Conservation (phyloP, 2,888 invertebrate genomes). For the Dynastes hyllus region DNA sequence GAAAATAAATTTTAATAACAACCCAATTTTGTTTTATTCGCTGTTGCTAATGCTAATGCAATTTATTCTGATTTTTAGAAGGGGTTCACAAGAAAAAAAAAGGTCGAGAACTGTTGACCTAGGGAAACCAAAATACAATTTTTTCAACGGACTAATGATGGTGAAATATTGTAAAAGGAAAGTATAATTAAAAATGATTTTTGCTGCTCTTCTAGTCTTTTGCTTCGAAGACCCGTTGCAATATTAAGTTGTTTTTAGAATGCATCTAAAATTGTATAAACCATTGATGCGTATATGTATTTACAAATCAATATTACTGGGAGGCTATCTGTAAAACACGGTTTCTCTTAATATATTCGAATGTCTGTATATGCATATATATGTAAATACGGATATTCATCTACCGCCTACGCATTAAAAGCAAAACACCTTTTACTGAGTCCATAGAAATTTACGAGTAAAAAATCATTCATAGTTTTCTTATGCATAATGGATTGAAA, state of each 20-base stretch:
- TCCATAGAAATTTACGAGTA: conserved; percentile 27
- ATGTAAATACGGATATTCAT: background rate
- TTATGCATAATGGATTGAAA: conserved; percentile 31
- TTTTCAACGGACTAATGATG: no score
- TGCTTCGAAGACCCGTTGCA: no score
- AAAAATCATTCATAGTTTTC: conserved; percentile 26
- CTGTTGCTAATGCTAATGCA: no score
- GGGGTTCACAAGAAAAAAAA: no score
- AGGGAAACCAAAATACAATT: no score
- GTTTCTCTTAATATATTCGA: background rate
- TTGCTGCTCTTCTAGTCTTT: no score
- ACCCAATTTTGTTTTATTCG: no score
- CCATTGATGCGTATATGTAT: background rate
- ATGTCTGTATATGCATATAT: background rate
- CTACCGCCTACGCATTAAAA: conserved; percentile 19
- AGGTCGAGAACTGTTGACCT: no score
- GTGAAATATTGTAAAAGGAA: no score
- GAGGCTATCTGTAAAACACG: background rate
- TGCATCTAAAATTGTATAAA: background rate
- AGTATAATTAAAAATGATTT: no score
- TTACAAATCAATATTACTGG: background rate
- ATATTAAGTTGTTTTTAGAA: background rate
- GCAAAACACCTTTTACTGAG: conserved; percentile 7
- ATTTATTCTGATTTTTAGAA: no score
- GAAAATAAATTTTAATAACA: no score